Conservation (phyloP, 1,140 invertebrate species). For the Drosophila lacertosa region DNA sequence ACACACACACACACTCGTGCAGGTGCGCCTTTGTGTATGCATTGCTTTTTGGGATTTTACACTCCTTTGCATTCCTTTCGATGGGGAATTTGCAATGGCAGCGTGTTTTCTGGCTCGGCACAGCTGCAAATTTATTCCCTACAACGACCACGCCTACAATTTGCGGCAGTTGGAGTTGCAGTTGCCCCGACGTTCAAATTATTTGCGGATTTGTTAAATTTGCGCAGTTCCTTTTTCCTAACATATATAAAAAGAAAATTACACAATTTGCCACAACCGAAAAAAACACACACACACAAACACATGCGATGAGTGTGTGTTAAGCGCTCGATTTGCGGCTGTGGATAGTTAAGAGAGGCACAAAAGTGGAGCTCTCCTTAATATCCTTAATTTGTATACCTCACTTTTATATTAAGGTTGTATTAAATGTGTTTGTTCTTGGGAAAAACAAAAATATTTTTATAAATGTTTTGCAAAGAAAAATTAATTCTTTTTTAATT, state of each 20-base stretch:
- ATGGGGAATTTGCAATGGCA: constrained; percentile 67
- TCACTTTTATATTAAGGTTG: too few relatives aligned
- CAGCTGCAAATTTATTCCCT: constrained; percentile 69
- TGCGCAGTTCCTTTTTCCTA: constrained; percentile 48
- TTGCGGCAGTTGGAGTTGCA: too few relatives aligned
- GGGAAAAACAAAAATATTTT: too few relatives aligned
- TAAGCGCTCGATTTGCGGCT: constrained; percentile 19
- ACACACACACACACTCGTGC: neutral
- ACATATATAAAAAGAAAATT: constrained; percentile 36
- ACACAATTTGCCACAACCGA: constrained; percentile 54
- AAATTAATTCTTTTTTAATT: too few relatives aligned
- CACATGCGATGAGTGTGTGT: neutral
- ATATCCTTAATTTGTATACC: neutral
- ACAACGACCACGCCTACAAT: constrained; percentile 39
- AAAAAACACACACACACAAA: neutral
- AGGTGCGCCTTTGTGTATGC: constrained; percentile 40
- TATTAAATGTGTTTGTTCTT: too few relatives aligned
- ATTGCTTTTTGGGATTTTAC: constrained; percentile 60
- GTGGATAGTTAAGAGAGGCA: neutral
- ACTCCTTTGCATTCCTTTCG: constrained; percentile 73
- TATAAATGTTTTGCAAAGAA: too few relatives aligned
- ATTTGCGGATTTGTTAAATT: constrained; percentile 79
- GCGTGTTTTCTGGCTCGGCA: constrained; percentile 61
- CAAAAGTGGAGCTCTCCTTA: neutral
- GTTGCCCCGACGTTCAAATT: constrained; percentile 67